Base-by-base conservation (phyloP, 2,797 vertebrate species). In the Danionella dracula region DNA sequence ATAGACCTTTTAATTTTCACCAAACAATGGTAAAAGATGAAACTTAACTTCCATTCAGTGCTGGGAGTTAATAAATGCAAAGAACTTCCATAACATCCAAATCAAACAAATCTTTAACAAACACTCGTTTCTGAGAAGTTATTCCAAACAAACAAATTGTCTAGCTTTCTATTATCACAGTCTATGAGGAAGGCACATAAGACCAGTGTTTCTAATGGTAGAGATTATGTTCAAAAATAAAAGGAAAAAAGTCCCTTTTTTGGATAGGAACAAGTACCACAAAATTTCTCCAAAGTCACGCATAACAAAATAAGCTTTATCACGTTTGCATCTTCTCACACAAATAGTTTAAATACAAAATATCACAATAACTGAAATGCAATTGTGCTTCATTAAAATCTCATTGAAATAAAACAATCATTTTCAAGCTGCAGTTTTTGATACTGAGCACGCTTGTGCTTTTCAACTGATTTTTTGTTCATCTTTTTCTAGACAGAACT, bases 301-400 rank as follows among this genome's bases (percentile, higher is more conserved):
- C 56, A 68, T 75, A 71, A 66, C 59, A 71, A 72, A 78, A 73
- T 27, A 40, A 70, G 35, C 60, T 73, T 73, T 42, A 66, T 66
- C 73, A 71, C 65, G 73, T 78, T 75, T 57, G 56, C 16, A 57
- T 71, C 12, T 12, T 66, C 73, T 73, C 74, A 31, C 73, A 65
- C 66, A 68, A 75, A 73, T 55, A 62, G 60, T 51, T 74, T 73
- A 70, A 78, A 75, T 73, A 75, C 53, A 77, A 77, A 76, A 78
- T 40, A 68, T 23, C 68, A 70, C 15, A 34, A 69, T 9, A 35
- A 35, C 32, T 8, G 48, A 65, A 70, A 57, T 58, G 48, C 62
- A 73, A 68, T 41, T 78, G 64, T 71, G 63, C 73, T 73, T 71
- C 49, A 21, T 68, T 42, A 64, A 66, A 61, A 71, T 59, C 34